Evolutionary conservation across 2,797 vertebrate genomes (phyloP).

Genomic region (Hydrolagus colliei): DNA sequence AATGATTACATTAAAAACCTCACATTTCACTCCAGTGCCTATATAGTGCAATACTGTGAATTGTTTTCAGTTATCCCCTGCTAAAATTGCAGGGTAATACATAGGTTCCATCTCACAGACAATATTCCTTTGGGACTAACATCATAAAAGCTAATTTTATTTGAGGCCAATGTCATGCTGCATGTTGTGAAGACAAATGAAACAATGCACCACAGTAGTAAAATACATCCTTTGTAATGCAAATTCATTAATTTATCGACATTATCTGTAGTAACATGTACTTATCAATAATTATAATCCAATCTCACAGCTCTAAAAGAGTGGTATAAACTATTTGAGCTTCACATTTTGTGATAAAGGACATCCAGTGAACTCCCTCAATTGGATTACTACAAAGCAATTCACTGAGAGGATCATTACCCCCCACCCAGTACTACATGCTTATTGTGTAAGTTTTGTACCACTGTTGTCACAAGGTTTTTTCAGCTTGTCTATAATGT

Average conservation of each 20-base stretch:
- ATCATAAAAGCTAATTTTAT: not conserved
- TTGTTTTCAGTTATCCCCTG: not conserved
- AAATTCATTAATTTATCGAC: not conserved
- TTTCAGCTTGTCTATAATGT: not conserved
- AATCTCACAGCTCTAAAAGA: not conserved
- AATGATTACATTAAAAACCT: too few species aligned
- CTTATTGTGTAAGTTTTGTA: not conserved
- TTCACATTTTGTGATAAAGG: too few species aligned
- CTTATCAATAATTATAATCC: not conserved
- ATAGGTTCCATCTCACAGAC: not conserved
- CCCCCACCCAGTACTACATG: not conserved
- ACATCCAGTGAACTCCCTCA: not conserved
- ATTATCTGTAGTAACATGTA: not conserved
- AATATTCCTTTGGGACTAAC: constrained; percentile 2
- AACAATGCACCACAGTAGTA: not conserved
- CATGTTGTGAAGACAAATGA: not conserved
- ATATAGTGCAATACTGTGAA: not conserved
- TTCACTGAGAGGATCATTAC: not conserved
- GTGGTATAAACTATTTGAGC: not conserved
- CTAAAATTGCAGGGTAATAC: not conserved
- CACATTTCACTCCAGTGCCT: too few species aligned
- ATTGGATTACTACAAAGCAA: not conserved
- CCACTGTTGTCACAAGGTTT: too few species aligned
- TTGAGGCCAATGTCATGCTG: not conserved
- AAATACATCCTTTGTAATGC: not conserved